Percentiles rank a stretch among this genome's conserved stretches.
These are phyloP conservation scores for Xanthia icteritia DNA, from an alignment of 2,888 invertebrate genomes.

Conservation along the genomic window DNA sequence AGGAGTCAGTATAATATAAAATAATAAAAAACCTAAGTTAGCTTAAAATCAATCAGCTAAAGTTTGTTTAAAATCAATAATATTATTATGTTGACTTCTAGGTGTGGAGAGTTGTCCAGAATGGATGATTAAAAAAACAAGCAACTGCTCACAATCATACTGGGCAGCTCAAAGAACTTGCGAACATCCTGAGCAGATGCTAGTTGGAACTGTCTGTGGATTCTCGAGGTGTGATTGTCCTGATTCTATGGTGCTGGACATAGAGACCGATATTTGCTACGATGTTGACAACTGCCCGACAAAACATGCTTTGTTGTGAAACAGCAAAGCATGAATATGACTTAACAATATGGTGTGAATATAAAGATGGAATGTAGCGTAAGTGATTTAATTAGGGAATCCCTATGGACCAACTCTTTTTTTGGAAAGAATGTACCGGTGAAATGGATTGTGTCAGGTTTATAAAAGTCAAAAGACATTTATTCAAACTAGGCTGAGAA, in stretches of 20 bases:
- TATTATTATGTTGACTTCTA: conserved; percentile 52
- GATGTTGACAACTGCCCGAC: conserved; percentile 82
- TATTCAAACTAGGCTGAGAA: too few species aligned
- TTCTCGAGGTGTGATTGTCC: conserved; percentile 83
- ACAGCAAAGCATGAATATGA: neutral
- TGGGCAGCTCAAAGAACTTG: conserved; percentile 81
- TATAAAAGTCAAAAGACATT: too few species aligned
- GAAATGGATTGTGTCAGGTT: neutral
- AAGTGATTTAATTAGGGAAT: neutral
- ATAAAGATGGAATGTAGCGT: neutral
- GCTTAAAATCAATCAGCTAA: neutral
- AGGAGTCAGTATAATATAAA: neutral
- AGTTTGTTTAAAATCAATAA: neutral
- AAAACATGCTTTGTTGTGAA: conserved; percentile 65
- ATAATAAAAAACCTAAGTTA: neutral
- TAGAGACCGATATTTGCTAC: conserved; percentile 79
- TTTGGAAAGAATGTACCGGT: neutral
- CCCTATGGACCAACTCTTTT: neutral
- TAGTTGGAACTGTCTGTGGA: conserved; percentile 79
- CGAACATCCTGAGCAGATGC: conserved; percentile 73
- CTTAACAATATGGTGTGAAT: neutral
- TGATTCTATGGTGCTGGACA: conserved; percentile 74
- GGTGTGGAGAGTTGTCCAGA: conserved; percentile 81
- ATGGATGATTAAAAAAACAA: conserved; percentile 73
- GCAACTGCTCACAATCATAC: conserved; percentile 73